These are phyloP conservation scores for Pararge aegeria DNA, from an alignment of 1,140 invertebrate species.

Conservation along the genomic window DNA sequence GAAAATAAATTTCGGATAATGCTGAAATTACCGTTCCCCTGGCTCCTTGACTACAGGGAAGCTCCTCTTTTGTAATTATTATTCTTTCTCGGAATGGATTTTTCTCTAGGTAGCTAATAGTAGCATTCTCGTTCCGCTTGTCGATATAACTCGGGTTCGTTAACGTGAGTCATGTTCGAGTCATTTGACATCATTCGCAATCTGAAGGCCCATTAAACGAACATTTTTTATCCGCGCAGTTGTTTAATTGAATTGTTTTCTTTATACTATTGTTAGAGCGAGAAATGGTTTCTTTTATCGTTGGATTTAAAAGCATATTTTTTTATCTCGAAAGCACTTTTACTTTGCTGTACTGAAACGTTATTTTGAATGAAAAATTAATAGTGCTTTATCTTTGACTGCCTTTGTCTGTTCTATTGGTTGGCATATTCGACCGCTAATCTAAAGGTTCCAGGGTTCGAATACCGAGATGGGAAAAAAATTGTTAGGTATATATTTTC, in stretches of 20 bases:
- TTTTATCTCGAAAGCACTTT: not conserved
- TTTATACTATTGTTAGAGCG: not conserved
- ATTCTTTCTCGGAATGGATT: not conserved
- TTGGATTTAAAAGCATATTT: not conserved
- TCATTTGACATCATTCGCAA: conserved; percentile 19
- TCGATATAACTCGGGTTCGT: not conserved
- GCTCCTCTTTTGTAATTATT: not conserved
- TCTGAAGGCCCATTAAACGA: conserved; percentile 3
- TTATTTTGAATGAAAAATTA: not conserved
- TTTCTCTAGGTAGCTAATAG: not conserved
- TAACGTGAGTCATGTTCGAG: conserved; percentile 14
- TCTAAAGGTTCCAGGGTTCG: too few species aligned
- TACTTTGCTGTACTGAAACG: not conserved
- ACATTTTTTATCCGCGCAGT: conserved; percentile 2
- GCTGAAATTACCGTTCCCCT: too few species aligned
- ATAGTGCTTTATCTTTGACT: not conserved
- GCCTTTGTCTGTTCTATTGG: too few species aligned
- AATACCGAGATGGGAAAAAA: too few species aligned
- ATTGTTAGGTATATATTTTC: too few species aligned
- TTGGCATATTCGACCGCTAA: too few species aligned
- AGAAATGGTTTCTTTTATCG: not conserved
- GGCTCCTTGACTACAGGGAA: too few species aligned
- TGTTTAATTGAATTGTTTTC: conserved; percentile 9
- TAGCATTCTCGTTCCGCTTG: not conserved
- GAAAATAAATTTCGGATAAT: too few species aligned